Conservation (phyloP, 2,888 invertebrate species). For the Calameuta filiformis region DNA sequence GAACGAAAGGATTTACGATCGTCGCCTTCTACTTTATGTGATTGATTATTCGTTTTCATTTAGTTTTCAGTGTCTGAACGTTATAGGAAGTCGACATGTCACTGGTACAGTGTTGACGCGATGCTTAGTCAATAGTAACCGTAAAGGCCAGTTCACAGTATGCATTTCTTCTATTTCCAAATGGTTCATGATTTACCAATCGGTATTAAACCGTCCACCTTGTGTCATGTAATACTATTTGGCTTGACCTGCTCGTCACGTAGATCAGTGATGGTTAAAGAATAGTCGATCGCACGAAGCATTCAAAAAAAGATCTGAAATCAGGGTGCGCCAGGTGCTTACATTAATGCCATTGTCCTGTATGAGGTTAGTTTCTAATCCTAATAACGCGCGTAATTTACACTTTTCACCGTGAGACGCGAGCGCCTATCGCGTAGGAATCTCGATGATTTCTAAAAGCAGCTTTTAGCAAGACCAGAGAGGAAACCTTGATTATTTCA, state of each 20-base stretch:
- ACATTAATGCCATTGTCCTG: neutral
- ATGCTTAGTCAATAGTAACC: neutral
- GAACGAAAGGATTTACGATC: neutral
- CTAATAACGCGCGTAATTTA: neutral
- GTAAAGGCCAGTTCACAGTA: neutral
- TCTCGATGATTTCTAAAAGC: neutral
- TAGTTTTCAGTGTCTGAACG: neutral
- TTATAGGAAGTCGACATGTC: neutral
- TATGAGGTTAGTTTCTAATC: neutral
- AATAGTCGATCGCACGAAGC: neutral
- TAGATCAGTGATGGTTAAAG: neutral
- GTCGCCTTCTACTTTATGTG: neutral
- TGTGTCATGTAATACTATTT: neutral
- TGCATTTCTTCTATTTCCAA: neutral
- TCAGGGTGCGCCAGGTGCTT: slow-evolving; percentile 18
- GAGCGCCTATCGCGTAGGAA: neutral
- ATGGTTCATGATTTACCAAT: neutral
- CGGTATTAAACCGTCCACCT: neutral
- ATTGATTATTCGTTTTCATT: neutral
- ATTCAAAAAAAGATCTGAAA: slow-evolving; percentile 27
- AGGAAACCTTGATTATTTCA: neutral
- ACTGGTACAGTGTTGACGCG: neutral
- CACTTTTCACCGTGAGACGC: neutral
- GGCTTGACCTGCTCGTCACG: slow-evolving; percentile 28
- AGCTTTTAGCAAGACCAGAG: neutral